Conservation (phyloP, 2,888 invertebrate species). For the Tipula helvola region DNA sequence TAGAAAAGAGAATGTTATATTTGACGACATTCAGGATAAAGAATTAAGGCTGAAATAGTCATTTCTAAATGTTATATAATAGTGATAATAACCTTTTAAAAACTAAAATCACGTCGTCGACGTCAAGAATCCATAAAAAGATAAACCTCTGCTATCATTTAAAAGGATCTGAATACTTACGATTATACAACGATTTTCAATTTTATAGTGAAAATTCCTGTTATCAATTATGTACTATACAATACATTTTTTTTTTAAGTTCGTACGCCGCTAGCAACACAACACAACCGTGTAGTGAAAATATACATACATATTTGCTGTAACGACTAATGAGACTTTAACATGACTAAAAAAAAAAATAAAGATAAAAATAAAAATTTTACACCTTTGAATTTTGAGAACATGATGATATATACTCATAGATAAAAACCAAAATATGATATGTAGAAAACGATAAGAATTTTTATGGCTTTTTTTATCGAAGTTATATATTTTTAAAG, state of each 20-base stretch:
- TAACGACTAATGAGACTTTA: background rate
- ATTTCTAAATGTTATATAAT: background rate
- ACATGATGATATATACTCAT: background rate
- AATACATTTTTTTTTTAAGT: background rate
- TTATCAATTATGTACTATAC: background rate
- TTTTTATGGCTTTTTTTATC: background rate
- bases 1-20: background rate
- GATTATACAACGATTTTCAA: background rate
- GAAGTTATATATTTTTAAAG: background rate
- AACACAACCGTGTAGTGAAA: background rate
- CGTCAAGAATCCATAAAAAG: background rate
- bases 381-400: background rate
- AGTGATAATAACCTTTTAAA: background rate
- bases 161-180: background rate
- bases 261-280: background rate
- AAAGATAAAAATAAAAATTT: background rate
- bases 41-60: background rate
- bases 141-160: background rate
- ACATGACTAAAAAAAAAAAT: background rate
- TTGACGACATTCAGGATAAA: background rate
- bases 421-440: background rate
- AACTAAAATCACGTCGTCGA: background rate
- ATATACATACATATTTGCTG: background rate
- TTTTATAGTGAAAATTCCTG: background rate
- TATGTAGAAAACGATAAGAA: background rate